Percentiles rank a stretch among this genome's conserved stretches.
phyloP scores from a whole-genome alignment of 2,888 invertebrate species.

The Drosophila heteroneura region DNA sequence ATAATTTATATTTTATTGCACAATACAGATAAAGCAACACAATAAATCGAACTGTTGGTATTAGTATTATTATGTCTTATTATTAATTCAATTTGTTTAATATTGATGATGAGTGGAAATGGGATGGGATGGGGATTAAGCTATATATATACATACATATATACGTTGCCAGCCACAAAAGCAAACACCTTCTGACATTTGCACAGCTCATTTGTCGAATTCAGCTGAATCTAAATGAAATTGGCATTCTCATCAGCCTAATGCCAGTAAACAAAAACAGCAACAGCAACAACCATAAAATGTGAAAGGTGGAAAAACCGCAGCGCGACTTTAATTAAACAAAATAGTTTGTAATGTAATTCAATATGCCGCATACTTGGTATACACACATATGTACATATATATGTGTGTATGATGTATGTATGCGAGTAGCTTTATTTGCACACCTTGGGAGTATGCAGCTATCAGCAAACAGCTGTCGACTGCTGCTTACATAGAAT shows the following conservation, averaged over 20 bases:
- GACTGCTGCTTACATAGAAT: slow-evolving; percentile 37
- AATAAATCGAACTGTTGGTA: background rate
- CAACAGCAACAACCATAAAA: slow-evolving; percentile 27
- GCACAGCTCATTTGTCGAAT: slow-evolving; percentile 45
- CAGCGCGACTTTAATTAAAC: slow-evolving; percentile 70
- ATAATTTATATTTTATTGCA: background rate
- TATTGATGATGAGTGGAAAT: slow-evolving; percentile 8
- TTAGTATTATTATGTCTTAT: background rate
- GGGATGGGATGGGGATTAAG: slow-evolving; percentile 5
- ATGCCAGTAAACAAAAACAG: slow-evolving; percentile 35
- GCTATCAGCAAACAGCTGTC: slow-evolving; percentile 61
- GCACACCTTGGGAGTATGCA: slow-evolving; percentile 28
- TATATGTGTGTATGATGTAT: background rate
- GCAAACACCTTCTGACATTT: slow-evolving; percentile 60
- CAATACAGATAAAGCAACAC: background rate
- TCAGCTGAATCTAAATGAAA: slow-evolving; percentile 27
- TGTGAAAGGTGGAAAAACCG: slow-evolving; percentile 55
- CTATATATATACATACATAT: background rate
- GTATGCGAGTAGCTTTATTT: slow-evolving; percentile 14
- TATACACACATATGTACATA: background rate
- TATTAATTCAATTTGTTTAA: slow-evolving; percentile 34
- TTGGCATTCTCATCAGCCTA: slow-evolving; percentile 50
- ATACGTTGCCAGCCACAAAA: slow-evolving; percentile 21
- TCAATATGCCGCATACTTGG: slow-evolving; percentile 43
- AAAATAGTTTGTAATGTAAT: slow-evolving; percentile 70